A percentile compares a stretch with the other conserved stretches of the same genome.
Evolutionary conservation across 2,113 vertebrate genomes (phyloP).

Genomic region (Ancistrus triradiatus): DNA sequence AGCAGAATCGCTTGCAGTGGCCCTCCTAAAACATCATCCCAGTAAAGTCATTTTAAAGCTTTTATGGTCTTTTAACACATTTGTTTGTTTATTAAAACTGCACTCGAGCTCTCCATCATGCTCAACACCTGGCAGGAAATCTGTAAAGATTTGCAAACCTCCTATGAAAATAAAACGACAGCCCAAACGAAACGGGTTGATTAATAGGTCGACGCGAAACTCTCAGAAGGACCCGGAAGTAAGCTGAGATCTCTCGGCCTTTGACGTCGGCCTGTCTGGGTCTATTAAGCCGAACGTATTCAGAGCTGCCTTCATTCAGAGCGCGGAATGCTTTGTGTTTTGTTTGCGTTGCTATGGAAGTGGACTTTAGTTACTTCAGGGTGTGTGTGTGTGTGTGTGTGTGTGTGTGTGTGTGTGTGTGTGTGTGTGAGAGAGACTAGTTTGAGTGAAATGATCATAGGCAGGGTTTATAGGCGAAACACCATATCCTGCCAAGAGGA

Average conservation of each 20-base stretch:
- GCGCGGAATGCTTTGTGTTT: conserved; percentile 58
- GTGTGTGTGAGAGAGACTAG: conserved; percentile 8
- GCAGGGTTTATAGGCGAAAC: conserved; percentile 26
- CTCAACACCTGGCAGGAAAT: too few species aligned
- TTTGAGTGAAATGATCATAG: conserved; percentile 36
- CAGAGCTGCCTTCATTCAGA: conserved; percentile 20
- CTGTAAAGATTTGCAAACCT: too few species aligned
- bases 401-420: conserved; percentile 30
- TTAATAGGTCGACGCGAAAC: too few species aligned
- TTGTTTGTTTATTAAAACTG: too few species aligned
- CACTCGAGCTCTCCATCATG: too few species aligned
- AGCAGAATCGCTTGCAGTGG: too few species aligned
- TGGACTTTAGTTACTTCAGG: conserved; percentile 40
- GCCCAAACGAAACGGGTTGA: too few species aligned
- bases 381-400: conserved; percentile 45
- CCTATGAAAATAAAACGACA: too few species aligned
- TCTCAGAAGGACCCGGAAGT: too few species aligned
- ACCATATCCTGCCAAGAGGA: conserved; percentile 53
- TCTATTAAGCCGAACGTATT: not conserved
- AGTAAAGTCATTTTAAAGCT: too few species aligned
- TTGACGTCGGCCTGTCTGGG: not conserved
- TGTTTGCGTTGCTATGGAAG: conserved; percentile 63
- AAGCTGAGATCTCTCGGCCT: conserved; percentile 12
- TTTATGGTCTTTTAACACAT: too few species aligned
- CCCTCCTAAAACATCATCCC: too few species aligned